Percentiles rank a stretch among this genome's conserved stretches.
phyloP scores from a whole-genome alignment of 2,888 invertebrate species.

The Drosophila diplacantha region DNA sequence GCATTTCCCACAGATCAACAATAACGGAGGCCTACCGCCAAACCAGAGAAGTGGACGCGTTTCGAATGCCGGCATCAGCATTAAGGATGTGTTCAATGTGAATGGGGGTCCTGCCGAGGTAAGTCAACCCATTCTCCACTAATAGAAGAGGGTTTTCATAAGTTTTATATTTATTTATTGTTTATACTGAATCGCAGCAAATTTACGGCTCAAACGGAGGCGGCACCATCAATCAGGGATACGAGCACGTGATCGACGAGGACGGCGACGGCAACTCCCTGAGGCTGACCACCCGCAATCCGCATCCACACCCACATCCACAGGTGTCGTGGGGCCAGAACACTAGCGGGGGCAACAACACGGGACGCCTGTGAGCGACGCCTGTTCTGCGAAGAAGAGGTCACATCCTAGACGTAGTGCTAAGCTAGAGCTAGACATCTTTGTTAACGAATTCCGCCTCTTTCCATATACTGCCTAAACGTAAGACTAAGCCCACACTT shows the following conservation, averaged over 20 bases:
- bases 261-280: conserved; percentile 86
- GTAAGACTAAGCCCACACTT: conserved; percentile 30
- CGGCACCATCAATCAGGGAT: conserved; percentile 88
- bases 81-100: conserved; percentile 89
- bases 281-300: conserved; percentile 84
- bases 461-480: conserved; percentile 43
- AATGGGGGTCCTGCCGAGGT: conserved; percentile 79
- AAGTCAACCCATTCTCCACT: not conserved
- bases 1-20: conserved; percentile 79
- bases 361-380: conserved; percentile 74
- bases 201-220: conserved; percentile 79
- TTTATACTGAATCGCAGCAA: conserved; percentile 46
- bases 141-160: not conserved
- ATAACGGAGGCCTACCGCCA: conserved; percentile 81
- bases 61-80: conserved; percentile 87
- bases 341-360: conserved; percentile 74
- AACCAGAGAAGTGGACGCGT: conserved; percentile 82
- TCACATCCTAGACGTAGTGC: conserved; percentile 32
- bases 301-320: conserved; percentile 63
- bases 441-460: conserved; percentile 36
- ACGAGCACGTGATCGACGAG: conserved; percentile 83
- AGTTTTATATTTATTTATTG: not conserved
- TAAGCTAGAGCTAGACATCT: conserved; percentile 57
- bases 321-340: conserved; percentile 81
- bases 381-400: conserved; percentile 11